Conservation (phyloP, 1,140 invertebrate species). For the Achatina immaculata region DNA sequence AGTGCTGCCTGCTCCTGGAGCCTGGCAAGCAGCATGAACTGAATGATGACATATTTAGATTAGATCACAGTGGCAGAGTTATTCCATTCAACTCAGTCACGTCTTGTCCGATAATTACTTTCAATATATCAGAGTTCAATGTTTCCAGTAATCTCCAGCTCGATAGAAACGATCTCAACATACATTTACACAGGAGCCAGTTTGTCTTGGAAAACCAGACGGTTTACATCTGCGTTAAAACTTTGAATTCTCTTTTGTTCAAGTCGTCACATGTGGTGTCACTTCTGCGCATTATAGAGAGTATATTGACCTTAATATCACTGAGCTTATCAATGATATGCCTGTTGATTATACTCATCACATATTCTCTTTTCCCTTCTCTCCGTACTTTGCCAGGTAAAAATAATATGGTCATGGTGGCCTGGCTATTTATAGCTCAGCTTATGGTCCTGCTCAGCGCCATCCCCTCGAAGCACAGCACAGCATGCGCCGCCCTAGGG, state of each 20-base stretch:
- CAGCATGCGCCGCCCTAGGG: conserved; percentile 74
- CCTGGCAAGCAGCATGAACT: neutral
- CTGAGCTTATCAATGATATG: conserved; percentile 47
- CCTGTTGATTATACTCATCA: conserved; percentile 49
- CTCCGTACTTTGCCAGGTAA: conserved; percentile 55
- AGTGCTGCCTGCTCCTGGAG: neutral
- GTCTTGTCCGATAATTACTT: neutral
- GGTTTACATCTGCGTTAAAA: conserved; percentile 2
- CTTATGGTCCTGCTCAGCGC: conserved; percentile 22
- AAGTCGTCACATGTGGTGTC: neutral
- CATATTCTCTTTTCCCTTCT: conserved; percentile 47
- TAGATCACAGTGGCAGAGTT: neutral
- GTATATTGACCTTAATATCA: conserved; percentile 35
- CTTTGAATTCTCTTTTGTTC: neutral
- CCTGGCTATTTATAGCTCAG: conserved; percentile 52
- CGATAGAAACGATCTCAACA: neutral
- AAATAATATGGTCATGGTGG: conserved; percentile 52
- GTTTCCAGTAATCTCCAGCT: neutral
- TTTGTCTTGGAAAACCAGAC: neutral
- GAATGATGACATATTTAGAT: neutral
- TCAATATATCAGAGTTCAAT: conserved; percentile 5
- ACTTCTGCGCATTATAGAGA: neutral
- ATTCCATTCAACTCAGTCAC: neutral
- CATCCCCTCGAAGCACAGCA: neutral
- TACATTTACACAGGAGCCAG: neutral